Conservation (phyloP, 2,888 invertebrate species). For the Heliconius charithonia region DNA sequence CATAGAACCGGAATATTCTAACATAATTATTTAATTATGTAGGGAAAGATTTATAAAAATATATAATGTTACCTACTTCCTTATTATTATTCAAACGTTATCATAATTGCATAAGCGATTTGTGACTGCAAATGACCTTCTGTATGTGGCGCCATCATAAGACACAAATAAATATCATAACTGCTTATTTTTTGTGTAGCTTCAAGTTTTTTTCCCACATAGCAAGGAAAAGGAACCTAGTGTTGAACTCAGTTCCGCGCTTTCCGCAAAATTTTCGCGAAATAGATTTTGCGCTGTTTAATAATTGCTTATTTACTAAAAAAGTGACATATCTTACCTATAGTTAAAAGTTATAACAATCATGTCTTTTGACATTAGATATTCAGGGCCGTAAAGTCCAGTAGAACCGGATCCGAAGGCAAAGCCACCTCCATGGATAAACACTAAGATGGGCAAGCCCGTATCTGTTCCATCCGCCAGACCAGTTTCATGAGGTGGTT, state of each 20-base stretch:
- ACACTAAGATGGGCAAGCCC: slow-evolving; percentile 70
- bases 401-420: slow-evolving; percentile 72
- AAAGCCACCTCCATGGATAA: slow-evolving; percentile 77
- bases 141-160: background rate
- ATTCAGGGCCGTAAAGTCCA: slow-evolving; percentile 72
- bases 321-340: slow-evolving; percentile 57
- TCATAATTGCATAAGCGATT: background rate
- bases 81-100: background rate
- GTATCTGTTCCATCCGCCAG: slow-evolving; percentile 36
- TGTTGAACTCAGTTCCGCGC: too few relatives aligned
- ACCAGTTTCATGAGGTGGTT: slow-evolving; percentile 50
- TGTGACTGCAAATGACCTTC: background rate
- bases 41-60: background rate
- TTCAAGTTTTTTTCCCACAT: too few relatives aligned
- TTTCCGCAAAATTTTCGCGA: too few relatives aligned
- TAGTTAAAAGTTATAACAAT: slow-evolving; percentile 78
- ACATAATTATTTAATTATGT: background rate
- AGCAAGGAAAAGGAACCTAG: too few relatives aligned
- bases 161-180: background rate
- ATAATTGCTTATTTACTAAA: background rate
- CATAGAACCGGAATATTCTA: slow-evolving; percentile 18
- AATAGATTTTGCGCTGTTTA: background rate
- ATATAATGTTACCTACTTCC: background rate
- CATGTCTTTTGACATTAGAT: slow-evolving; percentile 65
- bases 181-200: too few relatives aligned